phyloP scores from a whole-genome alignment of 2,113 vertebrate genomes.

The Ploceus nigricollis region DNA sequence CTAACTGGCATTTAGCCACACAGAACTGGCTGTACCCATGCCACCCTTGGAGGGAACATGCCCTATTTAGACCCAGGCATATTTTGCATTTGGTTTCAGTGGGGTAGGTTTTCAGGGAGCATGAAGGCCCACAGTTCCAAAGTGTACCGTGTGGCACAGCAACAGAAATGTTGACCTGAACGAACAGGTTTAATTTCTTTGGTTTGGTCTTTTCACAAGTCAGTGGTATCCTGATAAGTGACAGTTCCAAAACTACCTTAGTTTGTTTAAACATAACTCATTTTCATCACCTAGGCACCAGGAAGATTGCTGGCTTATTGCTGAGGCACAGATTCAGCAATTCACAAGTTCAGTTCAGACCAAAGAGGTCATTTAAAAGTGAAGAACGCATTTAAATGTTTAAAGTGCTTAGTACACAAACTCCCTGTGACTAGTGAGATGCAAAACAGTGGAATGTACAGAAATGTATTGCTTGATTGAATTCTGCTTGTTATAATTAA shows the following conservation, averaged over 20 bases:
- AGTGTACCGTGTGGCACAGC: background rate
- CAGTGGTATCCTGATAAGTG: background rate
- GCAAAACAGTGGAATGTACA: background rate
- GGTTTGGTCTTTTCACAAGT: background rate
- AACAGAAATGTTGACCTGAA: background rate
- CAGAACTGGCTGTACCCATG: background rate
- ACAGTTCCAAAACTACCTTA: background rate
- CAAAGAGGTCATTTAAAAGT: background rate
- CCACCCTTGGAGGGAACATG: background rate
- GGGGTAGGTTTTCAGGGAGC: background rate
- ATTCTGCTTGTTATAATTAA: background rate
- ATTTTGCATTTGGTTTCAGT: background rate
- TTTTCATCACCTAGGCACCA: background rate
- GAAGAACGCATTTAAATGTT: background rate
- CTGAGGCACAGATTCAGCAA: background rate
- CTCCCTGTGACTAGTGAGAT: background rate
- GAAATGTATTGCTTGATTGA: background rate
- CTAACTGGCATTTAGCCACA: background rate
- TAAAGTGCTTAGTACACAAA: background rate
- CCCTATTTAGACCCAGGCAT: fast-evolving
- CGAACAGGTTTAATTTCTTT: background rate
- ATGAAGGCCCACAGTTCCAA: background rate
- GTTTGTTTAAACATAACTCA: background rate
- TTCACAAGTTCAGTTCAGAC: background rate
- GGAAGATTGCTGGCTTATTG: background rate